Percentiles rank a stretch among this genome's conserved stretches.
These are phyloP conservation scores for Diaphora mendica DNA, from an alignment of 2,888 invertebrate genomes.

Conservation along the genomic window DNA sequence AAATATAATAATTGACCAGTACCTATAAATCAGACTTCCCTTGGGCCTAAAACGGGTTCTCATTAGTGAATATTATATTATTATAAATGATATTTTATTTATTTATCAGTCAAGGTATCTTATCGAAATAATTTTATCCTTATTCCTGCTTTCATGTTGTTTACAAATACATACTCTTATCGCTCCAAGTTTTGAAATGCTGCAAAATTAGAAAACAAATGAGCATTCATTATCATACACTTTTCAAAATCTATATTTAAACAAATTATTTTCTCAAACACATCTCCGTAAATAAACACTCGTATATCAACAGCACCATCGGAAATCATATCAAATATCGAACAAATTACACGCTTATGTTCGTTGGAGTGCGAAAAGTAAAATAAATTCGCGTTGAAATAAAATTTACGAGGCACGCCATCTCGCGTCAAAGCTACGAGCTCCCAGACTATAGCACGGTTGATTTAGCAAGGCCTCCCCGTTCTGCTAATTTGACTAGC, in stretches of 20 bases:
- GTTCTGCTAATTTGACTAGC: conserved; percentile 71
- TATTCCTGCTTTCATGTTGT: neutral
- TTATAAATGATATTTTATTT: too few species aligned
- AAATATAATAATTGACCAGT: too few species aligned
- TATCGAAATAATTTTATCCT: neutral
- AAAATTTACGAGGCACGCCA: conserved; percentile 40
- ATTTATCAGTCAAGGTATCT: too few species aligned
- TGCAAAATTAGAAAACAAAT: neutral
- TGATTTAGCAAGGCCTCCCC: conserved; percentile 68
- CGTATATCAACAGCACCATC: conserved; percentile 7
- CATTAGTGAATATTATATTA: neutral
- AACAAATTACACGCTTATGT: conserved; percentile 48
- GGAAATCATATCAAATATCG: conserved; percentile 54
- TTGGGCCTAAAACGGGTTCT: neutral
- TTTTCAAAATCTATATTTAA: neutral
- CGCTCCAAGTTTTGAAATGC: neutral
- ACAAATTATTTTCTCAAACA: conserved; percentile 2
- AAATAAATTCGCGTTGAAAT: conserved; percentile 41
- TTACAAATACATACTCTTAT: neutral
- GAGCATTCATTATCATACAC: neutral
- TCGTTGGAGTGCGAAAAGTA: conserved; percentile 37
- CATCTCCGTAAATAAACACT: neutral
- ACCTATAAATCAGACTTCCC: neutral
- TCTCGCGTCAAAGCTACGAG: conserved; percentile 36
- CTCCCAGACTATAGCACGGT: conserved; percentile 51